Conservation (phyloP, 2,113 vertebrate species). For the Syngnathus scovelli region DNA sequence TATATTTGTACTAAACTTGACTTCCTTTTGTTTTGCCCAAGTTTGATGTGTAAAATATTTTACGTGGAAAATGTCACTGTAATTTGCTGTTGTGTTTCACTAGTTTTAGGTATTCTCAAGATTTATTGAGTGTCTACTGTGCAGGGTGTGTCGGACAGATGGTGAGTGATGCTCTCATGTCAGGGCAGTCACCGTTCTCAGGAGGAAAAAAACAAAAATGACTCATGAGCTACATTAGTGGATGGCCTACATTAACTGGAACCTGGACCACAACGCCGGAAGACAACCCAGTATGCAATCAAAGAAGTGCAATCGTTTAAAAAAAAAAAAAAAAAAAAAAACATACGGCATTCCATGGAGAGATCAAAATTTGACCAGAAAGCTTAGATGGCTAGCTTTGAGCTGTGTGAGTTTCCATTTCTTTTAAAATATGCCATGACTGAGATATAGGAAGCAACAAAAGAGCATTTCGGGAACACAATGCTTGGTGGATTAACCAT, state of each 20-base stretch:
- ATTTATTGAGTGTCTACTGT: constrained; percentile 1
- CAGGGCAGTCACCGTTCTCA: constrained; percentile 57
- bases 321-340: neutral
- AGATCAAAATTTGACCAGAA: constrained; percentile 9
- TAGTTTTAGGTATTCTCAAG: neutral
- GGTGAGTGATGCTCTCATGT: constrained; percentile 51
- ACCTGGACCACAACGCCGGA: constrained; percentile 23
- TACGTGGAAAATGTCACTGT: neutral
- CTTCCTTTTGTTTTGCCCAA: neutral
- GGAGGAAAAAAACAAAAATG: constrained; percentile 41
- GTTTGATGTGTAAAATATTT: neutral
- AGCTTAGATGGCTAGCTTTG: constrained; percentile 1
- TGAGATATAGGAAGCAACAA: neutral
- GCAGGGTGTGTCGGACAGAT: constrained; percentile 58
- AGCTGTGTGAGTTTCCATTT: constrained; percentile 13
- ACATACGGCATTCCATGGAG: neutral
- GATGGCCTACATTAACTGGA: constrained; percentile 59
- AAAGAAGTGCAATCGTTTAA: constrained; percentile 3
- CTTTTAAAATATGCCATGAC: neutral
- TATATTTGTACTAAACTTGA: neutral
- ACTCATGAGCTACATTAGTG: constrained; percentile 45
- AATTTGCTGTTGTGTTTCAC: neutral
- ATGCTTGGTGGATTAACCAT: neutral
- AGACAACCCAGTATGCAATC: constrained; percentile 5
- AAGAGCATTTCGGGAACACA: neutral